Percentiles rank a stretch among this genome's conserved stretches.
Conservation (phyloP, 1,140 invertebrate species). For the Lordiphosa mommai region DNA sequence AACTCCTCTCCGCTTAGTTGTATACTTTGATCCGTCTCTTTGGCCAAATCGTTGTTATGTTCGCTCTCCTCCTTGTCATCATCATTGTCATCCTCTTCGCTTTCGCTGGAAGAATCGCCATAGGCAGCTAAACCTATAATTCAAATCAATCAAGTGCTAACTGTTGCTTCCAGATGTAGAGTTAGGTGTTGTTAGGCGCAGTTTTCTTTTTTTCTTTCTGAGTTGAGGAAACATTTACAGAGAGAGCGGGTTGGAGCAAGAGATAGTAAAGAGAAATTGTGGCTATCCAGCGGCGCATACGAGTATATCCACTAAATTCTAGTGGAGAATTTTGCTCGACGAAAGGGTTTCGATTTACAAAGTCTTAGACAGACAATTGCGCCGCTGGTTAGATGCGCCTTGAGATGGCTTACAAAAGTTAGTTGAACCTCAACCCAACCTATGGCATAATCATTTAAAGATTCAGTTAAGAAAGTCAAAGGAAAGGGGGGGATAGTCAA, state of each 20-base stretch:
- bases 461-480: too few species aligned
- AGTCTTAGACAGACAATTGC: too few species aligned
- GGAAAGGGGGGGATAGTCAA: slow-evolving; percentile 20
- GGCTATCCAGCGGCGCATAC: too few species aligned
- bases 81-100: slow-evolving; percentile 46
- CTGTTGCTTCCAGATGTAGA: slow-evolving; percentile 53
- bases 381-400: too few species aligned
- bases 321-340: too few species aligned
- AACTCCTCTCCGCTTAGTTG: slow-evolving; percentile 66
- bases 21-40: slow-evolving; percentile 34
- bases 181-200: slow-evolving; percentile 23
- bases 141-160: slow-evolving; percentile 74
- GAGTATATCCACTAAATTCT: too few species aligned
- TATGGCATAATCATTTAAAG: too few species aligned
- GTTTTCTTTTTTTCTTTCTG: slow-evolving; percentile 16
- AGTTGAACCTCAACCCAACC: too few species aligned
- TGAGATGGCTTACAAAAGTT: too few species aligned
- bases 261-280: neutral
- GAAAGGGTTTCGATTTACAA: too few species aligned
- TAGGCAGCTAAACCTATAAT: slow-evolving; percentile 79
- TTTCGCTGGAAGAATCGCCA: slow-evolving; percentile 74
- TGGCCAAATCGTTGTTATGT: slow-evolving; percentile 21
- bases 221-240: slow-evolving; percentile 3
- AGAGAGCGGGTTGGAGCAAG: slow-evolving; percentile 4
- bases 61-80: slow-evolving; percentile 30